Base-by-base conservation (phyloP, 1,140 invertebrate genomes). In the Zaprionus capensis region DNA sequence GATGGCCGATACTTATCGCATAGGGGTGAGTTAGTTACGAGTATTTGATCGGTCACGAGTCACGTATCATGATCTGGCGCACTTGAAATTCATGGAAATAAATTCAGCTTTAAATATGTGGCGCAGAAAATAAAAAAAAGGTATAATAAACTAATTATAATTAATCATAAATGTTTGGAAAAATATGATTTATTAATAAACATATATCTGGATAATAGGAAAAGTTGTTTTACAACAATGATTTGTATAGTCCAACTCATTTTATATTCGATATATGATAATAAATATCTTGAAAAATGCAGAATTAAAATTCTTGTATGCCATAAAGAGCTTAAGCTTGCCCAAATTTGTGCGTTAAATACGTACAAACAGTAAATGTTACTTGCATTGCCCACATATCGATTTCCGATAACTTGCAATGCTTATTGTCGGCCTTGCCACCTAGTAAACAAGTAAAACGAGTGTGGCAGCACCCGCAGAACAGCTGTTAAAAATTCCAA, bases 401-500 rank as follows among this genome's bases (percentile, higher is more conserved):
- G 41, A 46, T 56, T 31, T 6, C 28, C 24, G 26, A 56, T 17
- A 56, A 56, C 5, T 26, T 26, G 6, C 14, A 11, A 28, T 17
- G 1, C 14, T 26, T 1, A 9, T 17, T 17, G 24, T 7, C 57
- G 62, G 22, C 46, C 22, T 55, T 59, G 17, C 61, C 44, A 53
- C 12, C 46, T 22, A 0, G 5, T 51, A 34, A 22, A 51, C 14
- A n/a, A 9, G 2, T 46, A 4, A 17, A 22, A 1, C n/a, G 7
- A 24, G 15, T 22, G 11, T 34, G 56, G 34, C 24, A 61, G 36
- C 68, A 69, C 15, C 28, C 2, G 9, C 1, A 34, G 9, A 68
- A 53, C 71, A 73, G 71, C 71, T 73, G 71, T 55, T 31, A 17
- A 28, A 24, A 38, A 53, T 51, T 31, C 24, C 57, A 62, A 55